Evolutionary conservation across 92 coral and sea anemone genomes (phyloP).

Genomic region (Virgularia gustaviana): DNA sequence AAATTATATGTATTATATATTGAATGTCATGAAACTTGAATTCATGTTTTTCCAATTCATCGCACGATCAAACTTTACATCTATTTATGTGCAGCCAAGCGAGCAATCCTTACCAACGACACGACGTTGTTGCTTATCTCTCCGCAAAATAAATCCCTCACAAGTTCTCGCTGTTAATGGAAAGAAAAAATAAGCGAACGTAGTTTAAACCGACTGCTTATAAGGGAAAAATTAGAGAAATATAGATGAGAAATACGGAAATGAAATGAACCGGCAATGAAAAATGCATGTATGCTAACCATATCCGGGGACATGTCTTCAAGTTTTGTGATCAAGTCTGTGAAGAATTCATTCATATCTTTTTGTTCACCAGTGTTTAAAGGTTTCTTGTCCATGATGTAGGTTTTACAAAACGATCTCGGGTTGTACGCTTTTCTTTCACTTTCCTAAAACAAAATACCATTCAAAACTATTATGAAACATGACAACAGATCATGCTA

Average conservation of each 20-base stretch:
- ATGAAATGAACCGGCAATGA: background rate
- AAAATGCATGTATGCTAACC: slow-evolving; percentile 44
- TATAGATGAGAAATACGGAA: background rate
- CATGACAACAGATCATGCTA: background rate
- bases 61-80: too few species aligned
- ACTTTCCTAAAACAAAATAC: slow-evolving; percentile 84
- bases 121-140: slow-evolving; percentile 96
- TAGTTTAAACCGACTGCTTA: too few species aligned
- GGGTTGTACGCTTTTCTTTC: slow-evolving; percentile 98
- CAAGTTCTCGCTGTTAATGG: slow-evolving; percentile 81
- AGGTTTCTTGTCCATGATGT: slow-evolving; percentile 98
- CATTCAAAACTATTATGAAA: too few species aligned
- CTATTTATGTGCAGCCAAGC: too few species aligned
- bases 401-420: slow-evolving; percentile 88
- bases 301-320: slow-evolving; percentile 97
- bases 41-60: too few species aligned
- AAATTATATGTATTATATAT: too few species aligned
- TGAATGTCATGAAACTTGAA: too few species aligned
- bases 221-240: background rate
- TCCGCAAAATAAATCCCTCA: slow-evolving; percentile 93
- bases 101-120: slow-evolving; percentile 73
- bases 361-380: slow-evolving; percentile 97
- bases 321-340: slow-evolving; percentile 89
- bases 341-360: slow-evolving; percentile 98
- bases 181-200: background rate